phyloP scores from a whole-genome alignment of 2,888 invertebrate species.

The Boloria selene region DNA sequence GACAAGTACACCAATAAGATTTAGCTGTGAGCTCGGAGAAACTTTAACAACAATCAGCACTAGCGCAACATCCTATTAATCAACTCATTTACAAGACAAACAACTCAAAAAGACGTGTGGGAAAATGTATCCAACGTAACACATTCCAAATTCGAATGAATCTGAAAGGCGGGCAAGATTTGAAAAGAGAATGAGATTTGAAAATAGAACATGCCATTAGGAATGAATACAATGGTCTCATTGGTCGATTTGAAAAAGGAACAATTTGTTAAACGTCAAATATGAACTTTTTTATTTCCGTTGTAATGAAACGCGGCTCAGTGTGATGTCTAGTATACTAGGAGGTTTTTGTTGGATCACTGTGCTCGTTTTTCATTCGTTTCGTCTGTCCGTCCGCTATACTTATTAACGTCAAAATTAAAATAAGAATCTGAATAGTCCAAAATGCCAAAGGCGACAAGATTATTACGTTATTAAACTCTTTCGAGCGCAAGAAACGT shows the following conservation, averaged over 20 bases:
- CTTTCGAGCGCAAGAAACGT: slow-evolving; percentile 52
- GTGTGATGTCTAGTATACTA: slow-evolving; percentile 75
- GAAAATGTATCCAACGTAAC: slow-evolving; percentile 73
- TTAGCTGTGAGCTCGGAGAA: slow-evolving; percentile 38
- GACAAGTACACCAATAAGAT: slow-evolving; percentile 19
- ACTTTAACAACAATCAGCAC: slow-evolving; percentile 56
- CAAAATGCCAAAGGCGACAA: slow-evolving; percentile 70
- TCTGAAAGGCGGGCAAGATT: slow-evolving; percentile 78
- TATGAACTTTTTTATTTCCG: slow-evolving; percentile 79
- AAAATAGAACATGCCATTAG: slow-evolving; percentile 82
- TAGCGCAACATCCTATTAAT: slow-evolving; percentile 75
- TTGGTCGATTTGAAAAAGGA: slow-evolving; percentile 83
- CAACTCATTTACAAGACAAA: slow-evolving; percentile 77
- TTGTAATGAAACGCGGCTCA: slow-evolving; percentile 75
- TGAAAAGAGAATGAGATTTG: slow-evolving; percentile 82
- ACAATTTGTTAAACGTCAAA: slow-evolving; percentile 83
- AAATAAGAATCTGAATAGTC: slow-evolving; percentile 66
- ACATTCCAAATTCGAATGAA: slow-evolving; percentile 81
- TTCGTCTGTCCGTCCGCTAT: slow-evolving; percentile 63
- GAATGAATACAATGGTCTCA: slow-evolving; percentile 80
- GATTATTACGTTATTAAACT: slow-evolving; percentile 68
- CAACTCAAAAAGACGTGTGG: slow-evolving; percentile 74
- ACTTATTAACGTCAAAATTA: slow-evolving; percentile 74
- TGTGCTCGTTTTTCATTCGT: slow-evolving; percentile 74
- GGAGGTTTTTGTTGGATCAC: slow-evolving; percentile 70